Evolutionary conservation across 2,888 invertebrate species (phyloP).

Genomic region (Microctonus brassicae): DNA sequence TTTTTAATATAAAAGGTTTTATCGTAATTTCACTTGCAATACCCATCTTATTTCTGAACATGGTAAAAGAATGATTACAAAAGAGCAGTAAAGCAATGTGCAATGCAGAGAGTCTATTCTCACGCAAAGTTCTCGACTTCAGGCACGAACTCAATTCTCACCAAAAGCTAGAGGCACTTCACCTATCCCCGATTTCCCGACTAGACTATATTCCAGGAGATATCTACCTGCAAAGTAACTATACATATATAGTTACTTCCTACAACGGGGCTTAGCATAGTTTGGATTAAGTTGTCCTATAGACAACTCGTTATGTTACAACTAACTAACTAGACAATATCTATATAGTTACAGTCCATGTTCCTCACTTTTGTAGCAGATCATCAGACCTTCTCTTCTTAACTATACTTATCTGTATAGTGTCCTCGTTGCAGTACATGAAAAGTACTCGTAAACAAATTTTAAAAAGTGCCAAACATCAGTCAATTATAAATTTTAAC

Average conservation of each 20-base stretch:
- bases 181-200: slow-evolving; percentile 49
- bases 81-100: slow-evolving; percentile 7
- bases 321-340: slow-evolving; percentile 5
- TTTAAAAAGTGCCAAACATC: no score
- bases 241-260: slow-evolving; percentile 20
- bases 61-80: slow-evolving; percentile 16
- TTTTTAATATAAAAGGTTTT: no score
- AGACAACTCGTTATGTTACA: slow-evolving; percentile 56
- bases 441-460: no score
- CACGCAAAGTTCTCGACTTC: slow-evolving; percentile 54
- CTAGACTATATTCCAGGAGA: slow-evolving; percentile 1
- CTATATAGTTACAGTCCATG: neutral
- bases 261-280: slow-evolving; percentile 52
- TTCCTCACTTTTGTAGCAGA: neutral
- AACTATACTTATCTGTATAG: neutral
- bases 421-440: neutral
- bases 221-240: slow-evolving; percentile 14
- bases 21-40: no score
- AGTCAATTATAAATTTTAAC: no score
- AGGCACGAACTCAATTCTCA: slow-evolving; percentile 65
- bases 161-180: slow-evolving; percentile 58
- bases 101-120: slow-evolving; percentile 6
- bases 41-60: no score
- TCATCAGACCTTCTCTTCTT: neutral
- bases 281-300: slow-evolving; percentile 61